Base-by-base conservation (phyloP, 2,888 invertebrate genomes). In the Ophioninae sp. region DNA sequence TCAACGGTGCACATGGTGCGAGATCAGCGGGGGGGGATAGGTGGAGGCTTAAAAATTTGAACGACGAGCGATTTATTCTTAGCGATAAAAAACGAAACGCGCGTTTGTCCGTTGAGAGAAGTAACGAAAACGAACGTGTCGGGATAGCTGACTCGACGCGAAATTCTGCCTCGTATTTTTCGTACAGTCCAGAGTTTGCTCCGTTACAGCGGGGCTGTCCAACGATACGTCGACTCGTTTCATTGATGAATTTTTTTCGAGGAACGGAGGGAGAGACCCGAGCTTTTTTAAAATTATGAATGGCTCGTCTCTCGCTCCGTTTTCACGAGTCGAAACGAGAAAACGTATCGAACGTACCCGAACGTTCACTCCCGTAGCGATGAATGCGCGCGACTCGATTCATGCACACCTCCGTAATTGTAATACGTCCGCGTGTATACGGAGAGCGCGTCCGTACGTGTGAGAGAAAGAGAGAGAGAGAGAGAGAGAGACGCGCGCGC, bases 221-320 rank as follows among this genome's bases (percentile, higher is more conserved):
- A 69, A 57, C 41, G 10, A 37, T 39, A 77, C 56, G 68, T 41
- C 8, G 23, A 67, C 57, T 65, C 68, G 59, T 69, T 80, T 82
- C 85, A 85, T 84, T 85, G 85, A 84, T 79, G 44, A 74, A 80
- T 50, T 62, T 39, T 39, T 23, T 59, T 50, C 62, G 62, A 59
- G 61, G 56, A 20, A 76, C 73, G 78, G 68, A 62, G 78, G 81
- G 79, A 76, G 13, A 13, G 44, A 44, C 10, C 3, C 8, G 44
- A 13, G 44, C 3, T 44, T 44, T 1, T 44, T 0, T 13, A 91
- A 89, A 91, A 89, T 91, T 89, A 91, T 91, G 91, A 92, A 92
- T 92, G 91, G 88, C 85, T 81, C 84, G 87, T 67, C 89, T 88
- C 89, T 88, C 90, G 90, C 89, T 86, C 67, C 89, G 87, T 87